Evolutionary conservation across 92 coral and sea anemone genomes (phyloP).

Genomic region (Galaxea fascicularis): DNA sequence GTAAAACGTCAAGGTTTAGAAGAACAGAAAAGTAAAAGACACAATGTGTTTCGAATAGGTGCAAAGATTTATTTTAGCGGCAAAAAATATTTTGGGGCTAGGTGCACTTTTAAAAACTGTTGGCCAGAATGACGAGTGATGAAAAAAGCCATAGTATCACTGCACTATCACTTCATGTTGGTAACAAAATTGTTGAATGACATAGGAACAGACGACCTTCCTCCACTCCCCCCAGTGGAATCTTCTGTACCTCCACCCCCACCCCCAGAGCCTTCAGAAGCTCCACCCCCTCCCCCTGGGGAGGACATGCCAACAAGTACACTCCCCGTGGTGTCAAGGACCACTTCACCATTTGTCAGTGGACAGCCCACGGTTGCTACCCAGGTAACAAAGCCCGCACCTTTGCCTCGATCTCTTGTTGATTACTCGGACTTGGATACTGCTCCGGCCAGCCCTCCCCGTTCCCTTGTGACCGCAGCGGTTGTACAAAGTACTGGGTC

Average conservation of each 20-base stretch:
- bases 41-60: no score
- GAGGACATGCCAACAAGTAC: conserved; percentile 50
- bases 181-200: not conserved
- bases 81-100: no score
- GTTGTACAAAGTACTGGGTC: conserved; percentile 5
- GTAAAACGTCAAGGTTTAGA: no score
- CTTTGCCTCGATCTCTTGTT: conserved; percentile 64
- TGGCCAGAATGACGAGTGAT: no score
- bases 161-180: no score
- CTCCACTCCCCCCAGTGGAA: conserved; percentile 95
- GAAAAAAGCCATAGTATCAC: no score
- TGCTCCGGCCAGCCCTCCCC: conserved; percentile 57
- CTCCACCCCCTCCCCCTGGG: conserved; percentile 92
- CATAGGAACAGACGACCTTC: conserved; percentile 84
- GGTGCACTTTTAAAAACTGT: no score
- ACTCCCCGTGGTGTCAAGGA: not conserved
- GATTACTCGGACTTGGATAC: conserved; percentile 93
- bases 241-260: conserved; percentile 91
- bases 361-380: conserved; percentile 38
- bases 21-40: no score
- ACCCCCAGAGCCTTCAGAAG: conserved; percentile 85
- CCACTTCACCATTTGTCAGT: conserved; percentile 6
- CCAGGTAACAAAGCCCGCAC: conserved; percentile 41
- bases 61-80: no score
- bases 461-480: not conserved